Evolutionary conservation across 2,888 invertebrate species (phyloP), one percentile per base, ranked within the genome.

Genomic region (Ophioninae sp.): DNA sequence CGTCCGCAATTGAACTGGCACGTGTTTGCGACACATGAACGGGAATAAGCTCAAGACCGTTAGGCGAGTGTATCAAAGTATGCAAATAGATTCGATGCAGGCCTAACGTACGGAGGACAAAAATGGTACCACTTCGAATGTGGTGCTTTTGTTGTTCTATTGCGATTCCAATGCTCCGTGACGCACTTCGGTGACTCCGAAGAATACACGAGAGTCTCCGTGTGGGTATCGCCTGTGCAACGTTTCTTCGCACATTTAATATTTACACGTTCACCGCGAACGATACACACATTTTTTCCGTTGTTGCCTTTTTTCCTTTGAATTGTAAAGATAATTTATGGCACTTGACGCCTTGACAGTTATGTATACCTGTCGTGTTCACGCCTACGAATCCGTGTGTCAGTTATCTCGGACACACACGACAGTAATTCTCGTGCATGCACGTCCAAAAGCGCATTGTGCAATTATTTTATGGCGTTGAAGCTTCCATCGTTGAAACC

Each of bases 251-350:
- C 73, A 69, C 73, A 62, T 78, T 62, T 23, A 64, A 68, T 72
- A 72, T 83, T 83, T 73, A 72, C 76, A 83, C 79, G 76, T 76
- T 79, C 62, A 37, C 37, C 8, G n/a, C 39, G n/a, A n/a, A 37
- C 41, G 41, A 67, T 62, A 65, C 41, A 64, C 8, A 57, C 30
- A 69, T 64, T 37, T 69, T 76, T 69, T n/a, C n/a, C n/a, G n/a
- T n/a, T n/a, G n/a, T n/a, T n/a, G n/a, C 59, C 76, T 73, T 64
- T 30, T 17, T 64, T 68, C 62, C 62, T 67, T n/a, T 62, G 56
- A 65, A 65, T 83, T 62, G 56, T 57, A 61, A 73, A 68, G 62
- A 83, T 80, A 73, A 80, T 83, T 80, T 73, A 83, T 80, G 72
- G 64, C 67, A 50, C 56, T 13, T 7, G 39, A 67, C 30, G 57